A percentile compares a stretch with the other conserved stretches of the same genome.
These are phyloP conservation scores for Amphibalanus amphitrite DNA, from an alignment of 1,140 invertebrate genomes.

Conservation along the genomic window DNA sequence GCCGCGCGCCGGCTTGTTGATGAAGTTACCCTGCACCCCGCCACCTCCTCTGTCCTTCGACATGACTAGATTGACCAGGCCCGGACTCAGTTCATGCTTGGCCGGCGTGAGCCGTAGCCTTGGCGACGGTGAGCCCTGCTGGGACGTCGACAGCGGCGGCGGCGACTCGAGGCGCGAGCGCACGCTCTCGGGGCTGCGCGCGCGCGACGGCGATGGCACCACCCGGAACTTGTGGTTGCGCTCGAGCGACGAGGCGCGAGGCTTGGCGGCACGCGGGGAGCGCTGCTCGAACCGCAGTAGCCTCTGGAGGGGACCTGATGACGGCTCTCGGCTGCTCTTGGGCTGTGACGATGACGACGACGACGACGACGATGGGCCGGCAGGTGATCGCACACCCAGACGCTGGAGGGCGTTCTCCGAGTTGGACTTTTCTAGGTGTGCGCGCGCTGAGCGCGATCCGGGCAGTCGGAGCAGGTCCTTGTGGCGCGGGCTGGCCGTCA, in stretches of 20 bases:
- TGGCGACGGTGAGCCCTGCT: slow-evolving; percentile 14
- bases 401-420: slow-evolving; percentile 25
- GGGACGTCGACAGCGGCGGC: slow-evolving; percentile 11
- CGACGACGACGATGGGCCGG: slow-evolving; percentile 14
- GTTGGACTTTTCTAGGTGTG: slow-evolving; percentile 23
- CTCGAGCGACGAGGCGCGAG: slow-evolving; percentile 22
- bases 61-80: slow-evolving; percentile 12
- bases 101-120: slow-evolving; percentile 11
- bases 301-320: slow-evolving; percentile 7
- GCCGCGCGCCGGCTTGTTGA: slow-evolving; percentile 69
- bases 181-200: slow-evolving; percentile 8
- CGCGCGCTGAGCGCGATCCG: slow-evolving; percentile 16
- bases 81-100: slow-evolving; percentile 11
- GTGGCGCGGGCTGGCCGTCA: slow-evolving; percentile 21
- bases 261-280: slow-evolving; percentile 10
- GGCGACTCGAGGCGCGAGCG: slow-evolving; percentile 13
- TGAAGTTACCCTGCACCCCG: slow-evolving; percentile 33
- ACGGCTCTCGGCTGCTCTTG: slow-evolving; percentile 22
- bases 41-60: slow-evolving; percentile 12
- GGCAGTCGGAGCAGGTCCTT: slow-evolving; percentile 20
- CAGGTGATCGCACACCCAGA: slow-evolving; percentile 16
- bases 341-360: no score
- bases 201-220: slow-evolving; percentile 12
- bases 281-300: slow-evolving; percentile 7
- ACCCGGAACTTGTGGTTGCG: slow-evolving; percentile 22